Conservation (phyloP, 1,140 invertebrate genomes). For the Eriosoma lanigerum region DNA sequence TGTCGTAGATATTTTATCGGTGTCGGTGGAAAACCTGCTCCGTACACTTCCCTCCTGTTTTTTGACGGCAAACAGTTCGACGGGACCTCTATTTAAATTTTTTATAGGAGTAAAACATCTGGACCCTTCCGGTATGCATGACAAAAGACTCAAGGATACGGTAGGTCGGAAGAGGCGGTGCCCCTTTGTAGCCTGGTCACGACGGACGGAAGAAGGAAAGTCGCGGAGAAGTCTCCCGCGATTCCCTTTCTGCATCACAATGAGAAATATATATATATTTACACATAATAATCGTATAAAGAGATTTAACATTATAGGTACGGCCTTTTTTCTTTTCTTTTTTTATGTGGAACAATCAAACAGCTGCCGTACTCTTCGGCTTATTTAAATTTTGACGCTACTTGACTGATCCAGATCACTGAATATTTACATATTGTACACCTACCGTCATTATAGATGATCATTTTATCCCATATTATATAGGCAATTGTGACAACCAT, state of each 20-base stretch:
- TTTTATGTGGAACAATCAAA: slow-evolving; percentile 25
- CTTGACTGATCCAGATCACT: slow-evolving; percentile 34
- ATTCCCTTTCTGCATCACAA: slow-evolving; percentile 46
- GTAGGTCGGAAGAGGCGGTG: slow-evolving; percentile 42
- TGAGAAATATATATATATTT: slow-evolving; percentile 14
- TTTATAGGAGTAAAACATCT: slow-evolving; percentile 39
- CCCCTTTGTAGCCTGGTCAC: not conserved
- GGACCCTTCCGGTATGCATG: slow-evolving; percentile 40
- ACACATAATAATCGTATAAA: slow-evolving; percentile 31
- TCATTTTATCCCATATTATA: no score
- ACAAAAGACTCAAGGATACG: slow-evolving; percentile 48
- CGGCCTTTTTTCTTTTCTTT: slow-evolving; percentile 8
- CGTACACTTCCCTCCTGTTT: slow-evolving; percentile 17
- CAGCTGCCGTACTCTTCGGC: slow-evolving; percentile 37
- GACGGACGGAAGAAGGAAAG: slow-evolving; percentile 45
- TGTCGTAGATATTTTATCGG: slow-evolving; percentile 10
- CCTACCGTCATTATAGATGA: not conserved
- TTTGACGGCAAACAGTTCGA: slow-evolving; percentile 21
- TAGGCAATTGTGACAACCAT: no score
- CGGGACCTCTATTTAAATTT: slow-evolving; percentile 24
- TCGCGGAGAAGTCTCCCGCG: slow-evolving; percentile 25
- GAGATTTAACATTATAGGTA: slow-evolving; percentile 18
- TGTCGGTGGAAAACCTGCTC: slow-evolving; percentile 31
- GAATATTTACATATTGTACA: slow-evolving; percentile 26
- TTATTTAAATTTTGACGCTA: slow-evolving; percentile 44